phyloP scores from a whole-genome alignment of 2,888 invertebrate species.

The Cheilosia urbana region DNA sequence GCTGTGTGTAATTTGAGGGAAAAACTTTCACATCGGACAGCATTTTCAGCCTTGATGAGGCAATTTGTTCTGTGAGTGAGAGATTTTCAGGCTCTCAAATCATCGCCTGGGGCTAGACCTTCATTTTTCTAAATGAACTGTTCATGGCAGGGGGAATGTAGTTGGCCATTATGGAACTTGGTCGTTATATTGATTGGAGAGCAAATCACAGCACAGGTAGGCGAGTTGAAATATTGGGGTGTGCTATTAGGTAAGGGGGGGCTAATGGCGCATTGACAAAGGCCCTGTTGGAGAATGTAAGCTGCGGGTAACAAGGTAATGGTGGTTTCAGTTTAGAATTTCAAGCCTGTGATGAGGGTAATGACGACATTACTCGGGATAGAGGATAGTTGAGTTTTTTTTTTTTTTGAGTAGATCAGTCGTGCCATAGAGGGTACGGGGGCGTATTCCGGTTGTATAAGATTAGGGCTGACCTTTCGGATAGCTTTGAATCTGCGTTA shows the following conservation, averaged over 20 bases:
- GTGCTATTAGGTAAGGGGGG: background rate
- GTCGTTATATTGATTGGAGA: constrained; percentile 67
- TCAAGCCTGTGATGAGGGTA: background rate
- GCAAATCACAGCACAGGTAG: constrained; percentile 59
- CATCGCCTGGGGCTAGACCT: constrained; percentile 47
- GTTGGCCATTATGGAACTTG: constrained; percentile 40
- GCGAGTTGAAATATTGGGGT: constrained; percentile 38
- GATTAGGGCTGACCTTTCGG: too few relatives aligned
- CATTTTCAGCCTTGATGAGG: constrained; percentile 47
- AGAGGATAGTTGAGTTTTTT: too few relatives aligned
- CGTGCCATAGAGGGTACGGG: too few relatives aligned
- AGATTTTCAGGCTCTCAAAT: constrained; percentile 47
- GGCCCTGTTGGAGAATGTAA: background rate
- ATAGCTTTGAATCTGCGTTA: too few relatives aligned
- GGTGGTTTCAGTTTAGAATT: background rate
- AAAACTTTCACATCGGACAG: constrained; percentile 55
- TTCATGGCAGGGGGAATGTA: constrained; percentile 8
- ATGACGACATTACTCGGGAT: too few relatives aligned
- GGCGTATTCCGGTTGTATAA: too few relatives aligned
- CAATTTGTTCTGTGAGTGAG: constrained; percentile 47
- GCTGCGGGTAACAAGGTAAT: background rate
- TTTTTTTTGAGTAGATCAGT: too few relatives aligned
- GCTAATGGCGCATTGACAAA: constrained; percentile 31
- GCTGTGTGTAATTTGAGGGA: constrained; percentile 38
- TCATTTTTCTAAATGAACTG: constrained; percentile 34